Percentiles rank a stretch among this genome's conserved stretches.
Evolutionary conservation across 1,140 invertebrate genomes (phyloP).

Genomic region (Sarcophaga peregrina): DNA sequence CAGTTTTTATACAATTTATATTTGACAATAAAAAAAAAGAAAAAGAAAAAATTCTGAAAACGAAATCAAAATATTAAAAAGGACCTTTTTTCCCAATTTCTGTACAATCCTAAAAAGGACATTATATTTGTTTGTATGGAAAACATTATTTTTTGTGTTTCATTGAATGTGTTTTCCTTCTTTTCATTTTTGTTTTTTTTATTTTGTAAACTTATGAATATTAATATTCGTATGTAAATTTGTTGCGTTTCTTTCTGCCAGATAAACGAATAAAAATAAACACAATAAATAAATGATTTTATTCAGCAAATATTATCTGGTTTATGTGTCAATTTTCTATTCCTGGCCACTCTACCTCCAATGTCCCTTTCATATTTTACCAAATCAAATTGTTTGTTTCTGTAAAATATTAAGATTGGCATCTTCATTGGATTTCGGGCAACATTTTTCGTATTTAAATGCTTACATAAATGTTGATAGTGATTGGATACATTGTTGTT

Average conservation of each 20-base stretch:
- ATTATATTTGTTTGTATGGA: neutral
- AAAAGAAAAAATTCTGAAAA: too few species aligned
- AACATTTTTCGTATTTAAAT: too few species aligned
- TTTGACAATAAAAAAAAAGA: neutral
- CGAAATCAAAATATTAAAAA: too few species aligned
- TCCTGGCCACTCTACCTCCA: too few species aligned
- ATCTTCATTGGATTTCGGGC: too few species aligned
- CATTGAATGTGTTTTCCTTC: neutral
- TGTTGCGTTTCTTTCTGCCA: neutral
- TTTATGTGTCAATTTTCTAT: constrained; percentile 3
- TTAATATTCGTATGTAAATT: neutral
- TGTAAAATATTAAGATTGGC: too few species aligned
- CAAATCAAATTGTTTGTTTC: too few species aligned
- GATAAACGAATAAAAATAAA: neutral
- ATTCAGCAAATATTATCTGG: constrained; percentile 4
- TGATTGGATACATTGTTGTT: too few species aligned
- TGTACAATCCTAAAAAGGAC: neutral
- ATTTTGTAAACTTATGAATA: too few species aligned
- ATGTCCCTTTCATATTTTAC: too few species aligned
- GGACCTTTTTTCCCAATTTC: too few species aligned
- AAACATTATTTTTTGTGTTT: neutral
- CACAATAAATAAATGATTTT: neutral
- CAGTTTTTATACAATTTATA: neutral
- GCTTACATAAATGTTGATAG: too few species aligned
- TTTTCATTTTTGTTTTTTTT: neutral